A percentile compares a stretch with the other conserved stretches of the same genome.
Conservation (phyloP, 2,888 invertebrate genomes). For the Heliconius cydno region DNA sequence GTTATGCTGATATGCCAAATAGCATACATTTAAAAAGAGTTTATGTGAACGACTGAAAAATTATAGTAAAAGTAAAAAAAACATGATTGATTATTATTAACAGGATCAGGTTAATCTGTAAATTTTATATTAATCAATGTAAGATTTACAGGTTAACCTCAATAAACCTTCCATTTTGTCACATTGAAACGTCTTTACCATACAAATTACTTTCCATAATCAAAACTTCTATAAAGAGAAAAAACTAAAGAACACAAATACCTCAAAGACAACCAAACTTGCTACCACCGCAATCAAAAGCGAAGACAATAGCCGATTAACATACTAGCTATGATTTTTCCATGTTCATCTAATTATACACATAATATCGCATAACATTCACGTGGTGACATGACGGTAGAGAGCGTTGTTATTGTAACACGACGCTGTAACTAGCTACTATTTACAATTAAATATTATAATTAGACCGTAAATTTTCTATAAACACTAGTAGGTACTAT, state of each 20-base stretch:
- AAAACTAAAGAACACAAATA: not conserved
- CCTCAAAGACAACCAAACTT: not conserved
- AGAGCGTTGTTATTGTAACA: slow-evolving; percentile 25
- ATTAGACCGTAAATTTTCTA: slow-evolving; percentile 19
- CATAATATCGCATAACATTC: slow-evolving; percentile 34
- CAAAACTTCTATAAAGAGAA: not conserved
- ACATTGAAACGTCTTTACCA: too few species aligned
- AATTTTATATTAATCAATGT: not conserved
- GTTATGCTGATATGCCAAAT: not conserved
- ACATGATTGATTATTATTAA: not conserved
- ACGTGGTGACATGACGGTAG: slow-evolving; percentile 26
- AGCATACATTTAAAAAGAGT: not conserved
- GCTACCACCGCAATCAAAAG: not conserved
- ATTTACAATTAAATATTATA: slow-evolving; percentile 22
- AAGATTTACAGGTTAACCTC: not conserved
- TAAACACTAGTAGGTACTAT: not conserved
- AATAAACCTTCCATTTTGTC: not conserved
- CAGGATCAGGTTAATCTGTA: too few species aligned
- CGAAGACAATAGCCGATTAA: not conserved
- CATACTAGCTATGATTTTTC: slow-evolving; percentile 12
- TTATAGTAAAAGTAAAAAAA: not conserved
- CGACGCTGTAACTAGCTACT: slow-evolving; percentile 22
- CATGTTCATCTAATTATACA: slow-evolving; percentile 29
- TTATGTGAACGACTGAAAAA: not conserved
- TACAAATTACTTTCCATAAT: not conserved